Evolutionary conservation across 2,113 vertebrate genomes (phyloP).

Genomic region (Hydrochoerus hydrochaeris): DNA sequence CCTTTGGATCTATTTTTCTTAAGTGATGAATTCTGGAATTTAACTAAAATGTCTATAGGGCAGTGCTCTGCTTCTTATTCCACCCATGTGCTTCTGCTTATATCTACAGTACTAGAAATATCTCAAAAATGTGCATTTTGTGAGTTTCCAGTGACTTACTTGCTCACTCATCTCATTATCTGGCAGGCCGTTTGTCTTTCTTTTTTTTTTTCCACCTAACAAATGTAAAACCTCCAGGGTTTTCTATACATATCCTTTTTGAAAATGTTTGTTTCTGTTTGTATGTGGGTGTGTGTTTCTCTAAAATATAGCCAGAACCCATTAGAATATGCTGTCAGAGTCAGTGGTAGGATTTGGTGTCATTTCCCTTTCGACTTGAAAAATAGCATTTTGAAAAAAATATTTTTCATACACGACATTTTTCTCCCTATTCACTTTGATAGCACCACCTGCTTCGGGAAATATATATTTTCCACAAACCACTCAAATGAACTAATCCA

Average conservation of each 20-base stretch:
- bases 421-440: constrained; percentile 88
- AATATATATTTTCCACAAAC: constrained; percentile 88
- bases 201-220: constrained; percentile 66
- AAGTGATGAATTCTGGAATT: constrained; percentile 2
- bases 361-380: constrained; percentile 85
- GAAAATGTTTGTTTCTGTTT: constrained; percentile 74
- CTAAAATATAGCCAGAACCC: constrained; percentile 67
- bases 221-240: constrained; percentile 72
- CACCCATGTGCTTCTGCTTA: not conserved
- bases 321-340: constrained; percentile 80
- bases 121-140: constrained; percentile 43
- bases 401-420: constrained; percentile 85
- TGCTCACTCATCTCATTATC: constrained; percentile 74
- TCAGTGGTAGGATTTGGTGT: constrained; percentile 81
- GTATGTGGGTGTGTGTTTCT: constrained; percentile 70
- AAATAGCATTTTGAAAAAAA: constrained; percentile 89
- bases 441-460: constrained; percentile 87
- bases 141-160: constrained; percentile 62
- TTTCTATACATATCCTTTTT: constrained; percentile 77
- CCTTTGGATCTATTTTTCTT: not conserved
- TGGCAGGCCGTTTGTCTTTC: constrained; percentile 72
- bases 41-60: not conserved
- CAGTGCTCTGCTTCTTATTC: not conserved
- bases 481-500: constrained; percentile 90
- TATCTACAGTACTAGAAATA: constrained; percentile 14